A percentile compares a stretch with the other conserved stretches of the same genome.
Conservation (phyloP, 2,888 invertebrate species). For the Perithous albicinctus region DNA sequence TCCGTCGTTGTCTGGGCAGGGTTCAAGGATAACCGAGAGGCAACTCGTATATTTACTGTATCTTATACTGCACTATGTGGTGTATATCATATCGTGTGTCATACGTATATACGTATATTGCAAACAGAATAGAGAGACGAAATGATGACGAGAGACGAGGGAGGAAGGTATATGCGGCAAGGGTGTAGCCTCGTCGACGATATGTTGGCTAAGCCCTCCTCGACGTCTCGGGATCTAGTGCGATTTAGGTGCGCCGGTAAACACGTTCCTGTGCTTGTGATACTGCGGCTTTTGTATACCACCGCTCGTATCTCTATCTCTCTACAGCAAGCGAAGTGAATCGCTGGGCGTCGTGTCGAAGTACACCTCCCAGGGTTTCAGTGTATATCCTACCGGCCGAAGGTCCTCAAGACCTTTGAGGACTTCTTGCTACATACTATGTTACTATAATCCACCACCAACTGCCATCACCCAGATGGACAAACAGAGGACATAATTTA, state of each 20-base stretch:
- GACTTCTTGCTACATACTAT: slow-evolving; percentile 10
- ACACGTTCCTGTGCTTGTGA: slow-evolving; percentile 54
- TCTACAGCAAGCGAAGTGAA: slow-evolving; percentile 25
- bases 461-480: slow-evolving; percentile 38
- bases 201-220: slow-evolving; percentile 65
- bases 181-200: slow-evolving; percentile 45
- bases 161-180: neutral
- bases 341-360: slow-evolving; percentile 3
- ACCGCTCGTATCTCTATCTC: slow-evolving; percentile 6
- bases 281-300: slow-evolving; percentile 39
- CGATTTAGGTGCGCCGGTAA: slow-evolving; percentile 68
- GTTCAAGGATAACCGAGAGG: neutral
- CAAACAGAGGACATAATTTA: slow-evolving; percentile 16
- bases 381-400: slow-evolving; percentile 20
- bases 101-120: slow-evolving; percentile 16
- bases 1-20: neutral
- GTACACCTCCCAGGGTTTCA: neutral
- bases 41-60: slow-evolving; percentile 5
- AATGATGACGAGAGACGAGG: neutral
- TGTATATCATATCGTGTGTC: neutral
- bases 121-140: slow-evolving; percentile 34
- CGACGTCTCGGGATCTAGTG: slow-evolving; percentile 61
- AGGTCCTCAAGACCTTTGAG: slow-evolving; percentile 40
- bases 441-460: slow-evolving; percentile 42
- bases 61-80: neutral